phyloP scores from a whole-genome alignment of 2,888 invertebrate species.

The Lycocerus yunnanus region DNA sequence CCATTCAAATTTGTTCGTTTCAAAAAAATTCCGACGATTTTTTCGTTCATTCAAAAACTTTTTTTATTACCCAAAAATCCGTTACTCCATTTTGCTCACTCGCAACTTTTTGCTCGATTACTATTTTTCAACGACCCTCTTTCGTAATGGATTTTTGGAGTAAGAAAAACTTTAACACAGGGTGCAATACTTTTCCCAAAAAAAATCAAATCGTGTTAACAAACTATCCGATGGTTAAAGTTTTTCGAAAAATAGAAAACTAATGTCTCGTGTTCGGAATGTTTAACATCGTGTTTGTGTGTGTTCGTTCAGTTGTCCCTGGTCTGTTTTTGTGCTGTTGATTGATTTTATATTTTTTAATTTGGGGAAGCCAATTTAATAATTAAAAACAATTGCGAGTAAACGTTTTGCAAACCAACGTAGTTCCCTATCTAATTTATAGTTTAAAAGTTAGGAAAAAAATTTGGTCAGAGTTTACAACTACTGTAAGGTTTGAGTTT shows the following conservation, averaged over 20 bases:
- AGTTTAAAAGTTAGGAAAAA: not conserved
- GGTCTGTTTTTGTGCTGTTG: slow-evolving; percentile 52
- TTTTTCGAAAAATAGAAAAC: slow-evolving; percentile 24
- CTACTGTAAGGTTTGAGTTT: not conserved
- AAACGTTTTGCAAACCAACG: slow-evolving; percentile 11
- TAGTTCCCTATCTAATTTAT: slow-evolving; percentile 11
- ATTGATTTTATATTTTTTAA: slow-evolving; percentile 27
- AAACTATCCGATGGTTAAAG: slow-evolving; percentile 17
- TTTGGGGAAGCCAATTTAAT: slow-evolving; percentile 49
- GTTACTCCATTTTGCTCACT: not conserved
- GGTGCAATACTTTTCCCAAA: not conserved
- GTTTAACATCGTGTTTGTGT: slow-evolving; percentile 51
- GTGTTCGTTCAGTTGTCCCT: slow-evolving; percentile 50
- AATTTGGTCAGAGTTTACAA: not conserved
- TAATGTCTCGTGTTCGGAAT: slow-evolving; percentile 47
- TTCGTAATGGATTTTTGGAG: slow-evolving; percentile 12
- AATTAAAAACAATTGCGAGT: not conserved
- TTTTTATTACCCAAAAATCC: slow-evolving; percentile 1
- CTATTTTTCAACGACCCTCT: not conserved
- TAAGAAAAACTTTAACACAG: slow-evolving; percentile 19
- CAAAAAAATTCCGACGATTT: slow-evolving; percentile 5
- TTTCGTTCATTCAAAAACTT: not conserved
- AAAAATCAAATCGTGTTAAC: not conserved
- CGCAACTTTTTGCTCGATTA: not conserved
- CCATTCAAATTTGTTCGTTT: not conserved